Evolutionary conservation across 2,888 invertebrate species (phyloP).

Genomic region (Thymelicus sylvestris): DNA sequence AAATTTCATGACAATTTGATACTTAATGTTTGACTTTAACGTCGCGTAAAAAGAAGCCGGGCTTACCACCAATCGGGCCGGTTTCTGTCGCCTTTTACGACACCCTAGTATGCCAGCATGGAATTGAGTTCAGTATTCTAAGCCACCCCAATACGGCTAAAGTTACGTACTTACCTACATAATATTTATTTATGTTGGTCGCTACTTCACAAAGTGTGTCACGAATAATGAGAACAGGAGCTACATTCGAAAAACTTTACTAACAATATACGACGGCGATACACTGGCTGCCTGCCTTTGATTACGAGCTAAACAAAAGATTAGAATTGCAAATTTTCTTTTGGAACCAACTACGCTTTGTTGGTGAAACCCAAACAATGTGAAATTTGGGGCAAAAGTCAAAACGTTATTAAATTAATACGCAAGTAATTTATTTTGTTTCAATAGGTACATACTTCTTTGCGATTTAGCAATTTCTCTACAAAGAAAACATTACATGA

Average conservation of each 20-base stretch:
- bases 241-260: slow-evolving; percentile 23
- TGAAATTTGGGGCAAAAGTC: slow-evolving; percentile 9
- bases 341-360: slow-evolving; percentile 20
- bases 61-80: too few species aligned
- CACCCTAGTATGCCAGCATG: too few species aligned
- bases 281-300: slow-evolving; percentile 23
- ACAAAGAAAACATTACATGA: too few species aligned
- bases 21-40: not conserved
- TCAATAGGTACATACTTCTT: not conserved
- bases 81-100: too few species aligned
- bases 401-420: not conserved
- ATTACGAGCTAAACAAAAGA: slow-evolving; percentile 31
- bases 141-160: too few species aligned
- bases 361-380: slow-evolving; percentile 26
- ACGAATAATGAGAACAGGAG: slow-evolving; percentile 21
- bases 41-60: too few species aligned
- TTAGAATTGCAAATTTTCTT: slow-evolving; percentile 35
- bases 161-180: too few species aligned
- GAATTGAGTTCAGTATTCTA: too few species aligned
- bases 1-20: too few species aligned
- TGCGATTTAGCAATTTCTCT: too few species aligned
- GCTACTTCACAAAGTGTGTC: not conserved
- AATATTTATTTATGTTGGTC: not conserved
- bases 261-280: slow-evolving; percentile 26
- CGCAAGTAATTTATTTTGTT: not conserved